Base-by-base conservation (phyloP, 2,797 vertebrate species). In the Cossypha dichroa region DNA sequence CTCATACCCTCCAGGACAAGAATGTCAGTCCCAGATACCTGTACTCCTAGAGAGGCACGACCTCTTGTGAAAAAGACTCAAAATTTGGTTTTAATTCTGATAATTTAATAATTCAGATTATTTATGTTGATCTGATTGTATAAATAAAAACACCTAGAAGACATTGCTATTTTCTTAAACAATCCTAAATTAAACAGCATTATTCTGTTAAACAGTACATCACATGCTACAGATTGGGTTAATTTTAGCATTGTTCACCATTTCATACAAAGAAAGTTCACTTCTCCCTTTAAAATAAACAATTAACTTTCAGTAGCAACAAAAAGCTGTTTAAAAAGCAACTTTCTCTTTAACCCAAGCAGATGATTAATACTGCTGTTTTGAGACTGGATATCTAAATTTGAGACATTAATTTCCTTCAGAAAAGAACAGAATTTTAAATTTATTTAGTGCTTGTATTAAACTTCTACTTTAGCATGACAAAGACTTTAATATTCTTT, bases 401-500 rank as follows among this genome's bases (percentile, higher is more conserved):
- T 59, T 85, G 28, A 70, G 15, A 69, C 12, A 51, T 31, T 9
- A 12, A 33, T 54, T 69, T 62, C 25, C 58, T 68, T 25, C 43
- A 84, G 46, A 68, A 83, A 56, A 34, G 2, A 60, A 22, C 4
- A 11, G 49, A 26, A 81, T 36, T 81, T 89, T 84, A 9, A 68
- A 81, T 21, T 73, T 33, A 56, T 58, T 83, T 52, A 82, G n/a
- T 67, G 36, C 34, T 91, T 89, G 49, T 59, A 89, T 55, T 68
- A 88, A 59, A 67, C 29, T 80, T 89, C 54, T 83, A 46, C 33
- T 96, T 81, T 20, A 80, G 54, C 51, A 67, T 33, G 31, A 81
- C 62, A 94, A 76, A 88, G 72, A 36, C 48, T 26, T 86, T 21
- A 82, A 34, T 56, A 86, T 54, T 87, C 77, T 92, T 93, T 86